phyloP scores from a whole-genome alignment of 2,888 invertebrate species.

The Calameuta idolon region DNA sequence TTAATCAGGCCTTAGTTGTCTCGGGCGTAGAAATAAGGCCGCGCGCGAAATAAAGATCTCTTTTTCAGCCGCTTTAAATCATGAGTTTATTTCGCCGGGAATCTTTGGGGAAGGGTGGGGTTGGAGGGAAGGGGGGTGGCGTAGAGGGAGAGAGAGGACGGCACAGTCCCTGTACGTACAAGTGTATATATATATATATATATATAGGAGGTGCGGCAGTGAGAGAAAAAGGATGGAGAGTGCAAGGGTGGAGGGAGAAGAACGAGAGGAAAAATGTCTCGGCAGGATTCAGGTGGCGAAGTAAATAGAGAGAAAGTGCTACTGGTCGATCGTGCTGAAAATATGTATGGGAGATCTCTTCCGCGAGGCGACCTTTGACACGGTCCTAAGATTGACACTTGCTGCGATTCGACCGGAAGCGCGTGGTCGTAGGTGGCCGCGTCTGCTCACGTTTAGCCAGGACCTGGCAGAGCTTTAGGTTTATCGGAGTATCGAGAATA shows the following conservation, averaged over 20 bases:
- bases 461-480: too few species aligned
- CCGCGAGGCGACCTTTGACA: too few species aligned
- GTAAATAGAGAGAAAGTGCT: conserved; percentile 17
- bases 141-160: too few species aligned
- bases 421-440: too few species aligned
- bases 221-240: conserved; percentile 4
- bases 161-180: too few species aligned
- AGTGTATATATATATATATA: too few species aligned
- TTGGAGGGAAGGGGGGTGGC: not conserved
- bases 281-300: conserved; percentile 15
- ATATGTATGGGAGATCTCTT: too few species aligned
- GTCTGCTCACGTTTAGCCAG: too few species aligned
- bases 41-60: conserved; percentile 55
- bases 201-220: not conserved
- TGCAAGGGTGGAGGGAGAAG: not conserved
- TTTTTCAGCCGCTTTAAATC: conserved; percentile 58
- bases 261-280: not conserved
- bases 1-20: conserved; percentile 61
- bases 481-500: too few species aligned
- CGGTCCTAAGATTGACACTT: too few species aligned
- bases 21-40: conserved; percentile 47
- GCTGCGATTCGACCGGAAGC: too few species aligned
- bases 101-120: conserved; percentile 1
- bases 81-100: conserved; percentile 57
- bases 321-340: too few species aligned